These are phyloP conservation scores for Epistrophe grossulariae DNA, from an alignment of 2,888 invertebrate species.

Conservation along the genomic window DNA sequence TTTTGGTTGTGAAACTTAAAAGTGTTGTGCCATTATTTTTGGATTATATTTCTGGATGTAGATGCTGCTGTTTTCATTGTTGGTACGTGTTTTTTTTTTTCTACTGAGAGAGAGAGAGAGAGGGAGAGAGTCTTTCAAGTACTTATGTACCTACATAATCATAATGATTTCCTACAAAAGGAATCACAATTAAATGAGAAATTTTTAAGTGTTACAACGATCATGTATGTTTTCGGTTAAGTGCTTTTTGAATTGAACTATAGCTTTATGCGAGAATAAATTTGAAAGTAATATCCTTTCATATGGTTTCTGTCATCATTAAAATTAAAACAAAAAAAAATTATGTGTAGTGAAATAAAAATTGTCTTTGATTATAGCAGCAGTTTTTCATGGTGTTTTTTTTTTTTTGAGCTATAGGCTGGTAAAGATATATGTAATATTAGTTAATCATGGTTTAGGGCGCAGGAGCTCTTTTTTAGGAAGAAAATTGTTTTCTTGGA, in stretches of 20 bases:
- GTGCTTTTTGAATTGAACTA: slow-evolving; percentile 4
- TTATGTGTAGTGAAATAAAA: not conserved
- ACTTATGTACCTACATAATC: not conserved
- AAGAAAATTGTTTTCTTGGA: slow-evolving; percentile 4
- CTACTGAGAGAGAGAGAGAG: too few species aligned
- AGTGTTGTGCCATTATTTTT: slow-evolving; percentile 54
- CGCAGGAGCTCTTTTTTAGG: slow-evolving; percentile 23
- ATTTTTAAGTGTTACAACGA: not conserved
- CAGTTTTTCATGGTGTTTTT: not conserved
- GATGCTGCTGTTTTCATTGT: slow-evolving; percentile 39
- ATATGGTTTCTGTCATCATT: slow-evolving; percentile 5
- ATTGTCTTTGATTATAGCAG: slow-evolving; percentile 10
- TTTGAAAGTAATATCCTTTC: not conserved
- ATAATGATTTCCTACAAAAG: not conserved
- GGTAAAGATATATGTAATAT: not conserved
- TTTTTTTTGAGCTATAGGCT: not conserved
- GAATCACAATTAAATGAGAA: not conserved
- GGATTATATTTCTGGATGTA: slow-evolving; percentile 56
- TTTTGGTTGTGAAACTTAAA: slow-evolving; percentile 39
- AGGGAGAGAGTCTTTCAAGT: too few species aligned
- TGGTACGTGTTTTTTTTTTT: slow-evolving; percentile 36
- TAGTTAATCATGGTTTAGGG: not conserved
- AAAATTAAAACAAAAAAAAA: not conserved
- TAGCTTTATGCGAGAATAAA: not conserved
- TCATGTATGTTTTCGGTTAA: slow-evolving; percentile 10